Conservation (phyloP, 2,888 invertebrate species). For the Drosophila merina region DNA sequence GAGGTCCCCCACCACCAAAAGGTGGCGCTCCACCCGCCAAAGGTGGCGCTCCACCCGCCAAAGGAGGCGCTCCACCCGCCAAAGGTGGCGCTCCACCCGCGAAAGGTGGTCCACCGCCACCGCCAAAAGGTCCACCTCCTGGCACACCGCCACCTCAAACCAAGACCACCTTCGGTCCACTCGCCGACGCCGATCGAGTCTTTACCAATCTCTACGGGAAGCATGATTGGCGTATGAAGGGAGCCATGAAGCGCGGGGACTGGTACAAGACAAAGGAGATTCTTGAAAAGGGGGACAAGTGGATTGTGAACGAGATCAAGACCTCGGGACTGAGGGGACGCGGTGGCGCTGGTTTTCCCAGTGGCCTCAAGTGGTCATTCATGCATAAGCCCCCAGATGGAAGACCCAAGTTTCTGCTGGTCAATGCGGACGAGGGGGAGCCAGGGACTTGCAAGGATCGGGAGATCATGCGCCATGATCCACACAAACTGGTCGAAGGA, state of each 20-base stretch:
- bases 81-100: conserved; percentile 22
- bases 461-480: conserved; percentile 99
- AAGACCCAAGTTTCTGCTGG: conserved; percentile 97
- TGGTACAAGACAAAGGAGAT: conserved; percentile 99
- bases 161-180: conserved; percentile 84
- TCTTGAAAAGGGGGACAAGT: conserved; percentile 94
- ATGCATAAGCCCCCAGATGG: conserved; percentile 99
- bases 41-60: conserved; percentile 1
- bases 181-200: conserved; percentile 95
- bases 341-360: conserved; percentile 99
- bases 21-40: conserved; percentile 54
- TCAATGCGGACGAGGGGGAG: conserved; percentile 99
- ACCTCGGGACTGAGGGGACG: conserved; percentile 96
- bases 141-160: conserved; percentile 85
- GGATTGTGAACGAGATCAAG: conserved; percentile 98
- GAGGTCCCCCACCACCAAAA: conserved; percentile 61
- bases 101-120: conserved; percentile 19
- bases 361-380: conserved; percentile 99
- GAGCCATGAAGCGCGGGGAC: conserved; percentile 94
- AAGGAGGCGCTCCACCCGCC: conserved; percentile 13
- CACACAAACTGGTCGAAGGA: conserved; percentile 97
- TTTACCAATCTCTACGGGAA: conserved; percentile 98
- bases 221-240: conserved; percentile 97
- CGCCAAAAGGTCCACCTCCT: conserved; percentile 74
- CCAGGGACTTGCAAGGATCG: conserved; percentile 99